Percentiles rank a stretch among this genome's conserved stretches.
phyloP scores from a whole-genome alignment of 1,140 invertebrate genomes.

The Glomeris maerens region DNA sequence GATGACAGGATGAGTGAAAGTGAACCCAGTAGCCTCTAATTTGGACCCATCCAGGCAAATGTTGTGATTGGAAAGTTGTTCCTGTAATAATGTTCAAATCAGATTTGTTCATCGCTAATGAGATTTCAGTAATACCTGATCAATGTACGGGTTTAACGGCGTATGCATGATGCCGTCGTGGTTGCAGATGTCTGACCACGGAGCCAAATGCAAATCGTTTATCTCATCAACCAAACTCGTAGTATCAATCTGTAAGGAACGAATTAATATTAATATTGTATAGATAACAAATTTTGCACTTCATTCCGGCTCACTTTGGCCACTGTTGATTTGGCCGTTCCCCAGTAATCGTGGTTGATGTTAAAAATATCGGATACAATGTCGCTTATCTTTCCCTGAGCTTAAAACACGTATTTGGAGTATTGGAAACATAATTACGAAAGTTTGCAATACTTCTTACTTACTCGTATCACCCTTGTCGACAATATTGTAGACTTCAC shows the following conservation, averaged over 20 bases:
- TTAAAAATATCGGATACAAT: constrained; percentile 67
- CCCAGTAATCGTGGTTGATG: constrained; percentile 74
- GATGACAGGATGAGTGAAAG: constrained; percentile 23
- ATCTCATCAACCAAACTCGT: constrained; percentile 67
- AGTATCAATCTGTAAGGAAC: constrained; percentile 45
- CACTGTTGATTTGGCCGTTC: constrained; percentile 56
- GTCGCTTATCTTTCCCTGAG: constrained; percentile 63
- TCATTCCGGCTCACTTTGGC: constrained; percentile 46
- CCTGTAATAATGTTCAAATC: constrained; percentile 27
- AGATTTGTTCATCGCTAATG: not conserved
- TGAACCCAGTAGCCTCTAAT: constrained; percentile 36
- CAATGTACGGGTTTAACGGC: constrained; percentile 70
- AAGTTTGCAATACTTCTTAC: constrained; percentile 7
- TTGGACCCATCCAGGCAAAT: constrained; percentile 56
- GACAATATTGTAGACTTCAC: constrained; percentile 63
- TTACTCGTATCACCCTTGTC: constrained; percentile 59
- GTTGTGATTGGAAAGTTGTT: constrained; percentile 62
- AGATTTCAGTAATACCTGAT: constrained; percentile 34
- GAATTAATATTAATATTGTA: constrained; percentile 3
- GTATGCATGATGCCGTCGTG: constrained; percentile 61
- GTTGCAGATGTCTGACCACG: constrained; percentile 73
- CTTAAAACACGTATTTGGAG: constrained; percentile 26
- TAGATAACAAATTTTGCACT: not conserved
- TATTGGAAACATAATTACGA: constrained; percentile 9
- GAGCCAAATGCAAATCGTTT: constrained; percentile 78